These are phyloP conservation scores for Pogonophryne albipinna DNA, from an alignment of 2,797 vertebrate species.

Conservation along the genomic window DNA sequence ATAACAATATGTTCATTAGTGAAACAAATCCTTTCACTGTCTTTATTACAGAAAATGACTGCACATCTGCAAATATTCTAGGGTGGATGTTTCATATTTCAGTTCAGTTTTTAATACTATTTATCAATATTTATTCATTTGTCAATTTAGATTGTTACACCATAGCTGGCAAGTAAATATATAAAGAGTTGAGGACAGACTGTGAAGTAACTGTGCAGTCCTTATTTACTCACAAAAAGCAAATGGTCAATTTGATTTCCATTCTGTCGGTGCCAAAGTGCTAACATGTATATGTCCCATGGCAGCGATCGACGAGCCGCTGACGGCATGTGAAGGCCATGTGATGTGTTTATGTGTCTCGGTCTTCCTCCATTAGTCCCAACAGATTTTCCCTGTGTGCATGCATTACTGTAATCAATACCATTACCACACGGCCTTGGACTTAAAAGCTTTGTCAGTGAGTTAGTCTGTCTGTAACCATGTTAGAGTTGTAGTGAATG, in stretches of 20 bases:
- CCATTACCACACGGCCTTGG: conserved; percentile 66
- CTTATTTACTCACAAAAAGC: conserved; percentile 19
- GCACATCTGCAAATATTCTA: no score
- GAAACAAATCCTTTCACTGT: no score
- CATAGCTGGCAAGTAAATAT: no score
- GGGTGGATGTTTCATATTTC: no score
- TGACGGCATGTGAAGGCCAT: conserved; percentile 41
- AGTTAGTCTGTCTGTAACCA: conserved; percentile 54
- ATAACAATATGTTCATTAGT: no score
- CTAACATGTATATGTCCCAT: conserved; percentile 23
- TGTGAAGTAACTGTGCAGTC: no score
- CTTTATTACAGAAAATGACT: no score
- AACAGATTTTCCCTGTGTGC: conserved; percentile 66
- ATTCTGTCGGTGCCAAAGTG: conserved; percentile 11
- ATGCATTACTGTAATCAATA: conserved; percentile 69
- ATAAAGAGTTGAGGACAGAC: no score
- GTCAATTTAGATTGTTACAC: no score
- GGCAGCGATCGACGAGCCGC: conserved; percentile 46
- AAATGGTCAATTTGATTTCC: conserved; percentile 6
- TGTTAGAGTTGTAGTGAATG: conserved; percentile 37
- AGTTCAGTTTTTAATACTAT: no score
- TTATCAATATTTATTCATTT: no score
- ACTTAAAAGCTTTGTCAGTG: conserved; percentile 74
- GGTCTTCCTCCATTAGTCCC: conserved; percentile 70
- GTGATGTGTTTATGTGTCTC: conserved; percentile 44